phyloP scores from a whole-genome alignment of 2,113 vertebrate species.

The Pachypanchax playfairii region DNA sequence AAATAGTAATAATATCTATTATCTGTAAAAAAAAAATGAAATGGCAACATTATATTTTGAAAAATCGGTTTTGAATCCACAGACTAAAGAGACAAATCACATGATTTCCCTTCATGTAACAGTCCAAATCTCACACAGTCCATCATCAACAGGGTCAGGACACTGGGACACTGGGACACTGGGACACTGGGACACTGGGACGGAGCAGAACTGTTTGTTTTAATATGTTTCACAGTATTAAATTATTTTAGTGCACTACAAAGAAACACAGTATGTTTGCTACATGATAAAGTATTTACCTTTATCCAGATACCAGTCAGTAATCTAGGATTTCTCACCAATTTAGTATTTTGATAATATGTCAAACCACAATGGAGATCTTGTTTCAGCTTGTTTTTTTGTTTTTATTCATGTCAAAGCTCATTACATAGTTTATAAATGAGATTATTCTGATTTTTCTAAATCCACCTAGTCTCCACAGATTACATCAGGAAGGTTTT shows the following conservation, averaged over 20 bases:
- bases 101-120: too few relatives aligned
- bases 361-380: slow-evolving; percentile 9
- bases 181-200: too few relatives aligned
- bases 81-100: too few relatives aligned
- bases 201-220: slow-evolving; percentile 2
- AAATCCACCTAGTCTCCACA: slow-evolving; percentile 33
- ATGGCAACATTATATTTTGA: background rate
- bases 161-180: background rate
- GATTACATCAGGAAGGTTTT: slow-evolving; percentile 17
- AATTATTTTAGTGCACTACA: background rate
- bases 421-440: slow-evolving; percentile 29
- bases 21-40: background rate
- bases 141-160: background rate
- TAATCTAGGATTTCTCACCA: slow-evolving; percentile 6
- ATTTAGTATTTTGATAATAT: slow-evolving; percentile 29
- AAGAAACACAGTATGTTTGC: slow-evolving; percentile 12
- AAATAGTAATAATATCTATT: background rate
- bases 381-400: slow-evolving; percentile 22
- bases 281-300: slow-evolving; percentile 8
- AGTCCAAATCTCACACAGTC: background rate
- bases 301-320: slow-evolving; percentile 12
- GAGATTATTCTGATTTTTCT: too few relatives aligned
- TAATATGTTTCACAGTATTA: background rate
- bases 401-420: slow-evolving; percentile 16
- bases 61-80: background rate